These are phyloP conservation scores for Oreochromis aureus DNA, from an alignment of 2,113 vertebrate species.

Conservation along the genomic window DNA sequence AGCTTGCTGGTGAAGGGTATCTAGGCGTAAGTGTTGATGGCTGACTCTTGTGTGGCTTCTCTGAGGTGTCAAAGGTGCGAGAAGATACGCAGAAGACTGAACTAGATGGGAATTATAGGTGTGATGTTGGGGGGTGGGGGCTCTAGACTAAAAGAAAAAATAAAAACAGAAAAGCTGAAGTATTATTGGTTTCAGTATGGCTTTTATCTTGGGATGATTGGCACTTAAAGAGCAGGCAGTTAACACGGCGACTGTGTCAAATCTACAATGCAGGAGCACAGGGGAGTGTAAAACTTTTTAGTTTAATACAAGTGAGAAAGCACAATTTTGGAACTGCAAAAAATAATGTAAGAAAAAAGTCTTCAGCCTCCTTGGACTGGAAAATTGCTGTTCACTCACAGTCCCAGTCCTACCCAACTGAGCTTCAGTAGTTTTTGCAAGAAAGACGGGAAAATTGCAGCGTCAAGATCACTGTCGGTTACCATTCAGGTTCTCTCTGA, in stretches of 20 bases:
- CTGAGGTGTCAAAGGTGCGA: neutral
- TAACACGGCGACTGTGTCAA: neutral
- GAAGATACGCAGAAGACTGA: neutral
- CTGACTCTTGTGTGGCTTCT: neutral
- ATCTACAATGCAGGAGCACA: neutral
- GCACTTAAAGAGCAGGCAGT: neutral
- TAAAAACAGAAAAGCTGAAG: neutral
- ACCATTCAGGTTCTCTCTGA: neutral
- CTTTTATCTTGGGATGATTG: neutral
- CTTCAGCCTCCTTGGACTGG: neutral
- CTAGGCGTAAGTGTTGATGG: neutral
- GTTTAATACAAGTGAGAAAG: neutral
- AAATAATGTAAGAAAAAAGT: neutral
- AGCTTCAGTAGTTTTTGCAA: neutral
- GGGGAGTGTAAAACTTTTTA: neutral
- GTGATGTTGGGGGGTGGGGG: neutral
- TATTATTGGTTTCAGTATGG: neutral
- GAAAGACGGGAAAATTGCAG: neutral
- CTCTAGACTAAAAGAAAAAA: neutral
- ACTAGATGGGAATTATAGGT: neutral
- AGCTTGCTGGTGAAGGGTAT: slow-evolving; percentile 35
- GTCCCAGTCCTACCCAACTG: neutral
- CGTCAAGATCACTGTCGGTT: neutral
- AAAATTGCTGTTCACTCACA: neutral
- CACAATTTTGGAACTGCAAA: neutral